Conservation (phyloP, 1,140 invertebrate species). For the Zaprionus camerounensis region DNA sequence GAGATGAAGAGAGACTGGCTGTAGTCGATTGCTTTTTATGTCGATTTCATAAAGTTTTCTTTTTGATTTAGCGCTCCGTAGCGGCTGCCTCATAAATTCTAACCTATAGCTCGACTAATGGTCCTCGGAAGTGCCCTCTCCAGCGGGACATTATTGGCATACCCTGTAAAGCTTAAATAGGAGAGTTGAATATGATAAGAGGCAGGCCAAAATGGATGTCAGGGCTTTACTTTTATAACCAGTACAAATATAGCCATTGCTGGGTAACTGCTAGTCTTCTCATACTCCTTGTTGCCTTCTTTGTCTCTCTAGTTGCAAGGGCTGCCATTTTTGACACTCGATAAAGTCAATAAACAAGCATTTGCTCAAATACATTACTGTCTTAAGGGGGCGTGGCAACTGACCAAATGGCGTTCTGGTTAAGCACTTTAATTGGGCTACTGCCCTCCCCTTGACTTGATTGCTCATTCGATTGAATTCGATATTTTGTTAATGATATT, state of each 20-base stretch:
- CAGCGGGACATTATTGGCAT: conserved; percentile 11
- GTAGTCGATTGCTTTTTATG: conserved; percentile 40
- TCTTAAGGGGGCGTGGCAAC: neutral
- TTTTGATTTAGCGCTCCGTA: conserved; percentile 64
- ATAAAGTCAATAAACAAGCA: conserved; percentile 68
- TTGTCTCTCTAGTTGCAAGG: conserved; percentile 55
- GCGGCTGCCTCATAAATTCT: conserved; percentile 48
- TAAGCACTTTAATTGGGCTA: conserved; percentile 35
- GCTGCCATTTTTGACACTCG: conserved; percentile 70
- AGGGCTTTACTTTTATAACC: too few relatives aligned
- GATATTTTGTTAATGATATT: conserved; percentile 41
- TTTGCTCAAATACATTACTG: conserved; percentile 22
- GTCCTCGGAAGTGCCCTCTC: conserved; percentile 35
- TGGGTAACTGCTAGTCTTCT: conserved; percentile 5
- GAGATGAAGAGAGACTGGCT: neutral
- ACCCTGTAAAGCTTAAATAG: neutral
- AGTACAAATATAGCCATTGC: neutral
- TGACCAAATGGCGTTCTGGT: conserved; percentile 6
- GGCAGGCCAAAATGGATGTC: neutral
- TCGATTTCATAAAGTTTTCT: conserved; percentile 67
- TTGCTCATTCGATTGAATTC: conserved; percentile 43
- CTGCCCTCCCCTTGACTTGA: conserved; percentile 19
- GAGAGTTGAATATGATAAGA: neutral
- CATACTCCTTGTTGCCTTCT: conserved; percentile 1
- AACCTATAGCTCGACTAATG: conserved; percentile 39